Evolutionary conservation across 2,888 invertebrate genomes (phyloP), one percentile per base, ranked within the genome.

Genomic region (Protophormia terraenovae): DNA sequence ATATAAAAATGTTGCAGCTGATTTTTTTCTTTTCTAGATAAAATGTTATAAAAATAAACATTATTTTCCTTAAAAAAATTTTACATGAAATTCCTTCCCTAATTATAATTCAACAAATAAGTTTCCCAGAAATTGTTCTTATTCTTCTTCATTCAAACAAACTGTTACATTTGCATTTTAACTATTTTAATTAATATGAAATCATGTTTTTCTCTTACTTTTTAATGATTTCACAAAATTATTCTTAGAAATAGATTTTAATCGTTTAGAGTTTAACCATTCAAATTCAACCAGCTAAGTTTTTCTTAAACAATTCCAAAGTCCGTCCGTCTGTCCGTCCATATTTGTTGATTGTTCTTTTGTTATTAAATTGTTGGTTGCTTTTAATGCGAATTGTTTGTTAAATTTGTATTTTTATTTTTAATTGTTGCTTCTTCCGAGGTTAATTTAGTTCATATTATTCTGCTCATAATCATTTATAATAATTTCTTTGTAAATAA

Each of bases 371-470:
- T 72, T 24, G 19, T 24, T 67, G 3, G 24, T 69, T 38, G 16
- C 6, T 67, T 32, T 29, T 22, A 35, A 29, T 58, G 67, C 47
- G 7, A 69, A 78, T 45, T 72, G 24, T 53, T n/a, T n/a, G n/a
- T n/a, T n/a, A n/a, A n/a, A n/a, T n/a, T n/a, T 75, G 50, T 41
- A 41, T 66, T 69, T 69, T 16, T 35, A 32, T 19, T 45, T 66
- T 75, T 50, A 69, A 75, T 62, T 75, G 67, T 67, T 67, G 69
- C 60, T 60, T 50, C 60, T 75, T 75, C 6, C 60, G 73, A 81
- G 69, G 60, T 75, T 81, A 81, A 60, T 60, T 60, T 32, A 62
- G 81, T 81, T 69, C 60, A 81, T 41, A 53, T 22, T 69, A n/a
- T n/a, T n/a, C n/a, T n/a, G 60, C 8, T 60, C 60, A 67, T 41